Percentiles rank a stretch among this genome's conserved stretches.
Conservation (phyloP, 2,888 invertebrate species). For the Alviniconcha strummeri region DNA sequence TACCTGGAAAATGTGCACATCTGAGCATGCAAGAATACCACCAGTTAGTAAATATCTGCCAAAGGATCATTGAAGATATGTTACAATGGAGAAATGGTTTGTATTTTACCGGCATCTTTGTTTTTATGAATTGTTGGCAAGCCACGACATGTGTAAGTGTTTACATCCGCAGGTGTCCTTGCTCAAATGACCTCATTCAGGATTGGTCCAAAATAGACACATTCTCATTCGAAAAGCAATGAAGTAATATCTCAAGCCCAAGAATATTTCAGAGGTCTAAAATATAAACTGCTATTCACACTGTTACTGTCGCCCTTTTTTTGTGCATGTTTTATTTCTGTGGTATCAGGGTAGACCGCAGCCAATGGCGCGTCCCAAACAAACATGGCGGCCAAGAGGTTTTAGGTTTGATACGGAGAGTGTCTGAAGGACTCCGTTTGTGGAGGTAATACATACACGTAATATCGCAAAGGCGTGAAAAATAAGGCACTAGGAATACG, state of each 20-base stretch:
- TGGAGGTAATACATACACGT: too few relatives aligned
- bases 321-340: background rate
- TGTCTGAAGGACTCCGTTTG: too few relatives aligned
- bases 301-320: background rate
- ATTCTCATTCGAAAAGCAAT: background rate
- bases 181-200: background rate
- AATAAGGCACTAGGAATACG: too few relatives aligned
- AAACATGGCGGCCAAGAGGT: conserved; percentile 37
- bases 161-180: conserved; percentile 24
- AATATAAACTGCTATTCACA: too few relatives aligned
- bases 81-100: too few relatives aligned
- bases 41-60: too few relatives aligned
- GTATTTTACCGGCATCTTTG: conserved; percentile 20
- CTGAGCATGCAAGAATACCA: too few relatives aligned
- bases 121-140: background rate
- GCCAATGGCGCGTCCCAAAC: conserved; percentile 35
- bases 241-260: background rate
- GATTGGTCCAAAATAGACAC: conserved; percentile 5
- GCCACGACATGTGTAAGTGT: conserved; percentile 30
- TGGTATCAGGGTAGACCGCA: conserved; percentile 43
- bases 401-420: background rate
- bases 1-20: too few relatives aligned
- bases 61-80: too few relatives aligned
- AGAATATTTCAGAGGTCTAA: background rate
- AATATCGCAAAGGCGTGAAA: too few relatives aligned